Evolutionary conservation across 2,113 vertebrate genomes (phyloP).

Genomic region (Saccopteryx bilineata): DNA sequence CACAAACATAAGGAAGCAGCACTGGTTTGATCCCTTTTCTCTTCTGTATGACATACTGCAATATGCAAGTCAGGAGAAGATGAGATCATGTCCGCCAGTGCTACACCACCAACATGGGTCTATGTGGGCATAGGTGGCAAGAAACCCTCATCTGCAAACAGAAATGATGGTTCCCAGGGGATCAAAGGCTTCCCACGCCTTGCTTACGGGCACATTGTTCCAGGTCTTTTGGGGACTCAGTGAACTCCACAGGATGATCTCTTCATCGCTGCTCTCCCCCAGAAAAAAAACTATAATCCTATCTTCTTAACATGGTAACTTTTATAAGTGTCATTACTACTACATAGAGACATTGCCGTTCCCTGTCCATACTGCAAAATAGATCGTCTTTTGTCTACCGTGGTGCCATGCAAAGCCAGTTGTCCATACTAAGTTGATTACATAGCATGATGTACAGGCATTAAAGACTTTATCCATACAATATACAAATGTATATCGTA

Average conservation of each 20-base stretch:
- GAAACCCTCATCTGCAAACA: neutral
- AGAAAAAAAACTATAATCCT: neutral
- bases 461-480: neutral
- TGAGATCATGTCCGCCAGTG: neutral
- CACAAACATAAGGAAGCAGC: neutral
- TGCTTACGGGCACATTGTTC: neutral
- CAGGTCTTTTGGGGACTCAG: neutral
- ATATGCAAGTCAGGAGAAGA: neutral
- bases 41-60: neutral
- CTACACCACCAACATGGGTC: neutral
- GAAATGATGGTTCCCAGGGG: neutral
- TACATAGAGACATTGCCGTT: neutral
- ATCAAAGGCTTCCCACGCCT: neutral
- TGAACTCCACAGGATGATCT: neutral
- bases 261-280: neutral
- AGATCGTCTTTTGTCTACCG: neutral
- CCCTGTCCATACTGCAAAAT: neutral
- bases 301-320: neutral
- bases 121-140: neutral
- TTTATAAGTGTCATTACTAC: neutral
- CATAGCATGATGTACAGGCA: neutral
- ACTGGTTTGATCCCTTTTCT: neutral
- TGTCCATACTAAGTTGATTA: neutral
- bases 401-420: neutral
- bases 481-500: neutral